Evolutionary conservation across 2,888 invertebrate genomes (phyloP), one percentile per base, ranked within the genome.

Genomic region (Steinernema carpocapsae): DNA sequence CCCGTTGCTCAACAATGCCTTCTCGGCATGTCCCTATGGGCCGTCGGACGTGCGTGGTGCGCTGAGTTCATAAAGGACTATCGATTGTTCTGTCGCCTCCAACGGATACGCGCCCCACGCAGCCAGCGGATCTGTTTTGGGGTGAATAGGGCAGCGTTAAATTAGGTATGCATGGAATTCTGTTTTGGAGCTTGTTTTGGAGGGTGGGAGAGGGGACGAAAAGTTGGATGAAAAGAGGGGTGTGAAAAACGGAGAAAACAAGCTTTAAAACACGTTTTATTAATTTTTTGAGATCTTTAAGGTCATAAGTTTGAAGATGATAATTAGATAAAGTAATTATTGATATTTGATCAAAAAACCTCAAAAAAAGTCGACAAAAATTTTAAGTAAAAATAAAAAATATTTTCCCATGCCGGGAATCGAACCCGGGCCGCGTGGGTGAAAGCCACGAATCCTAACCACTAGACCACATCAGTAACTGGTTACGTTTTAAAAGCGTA

Each of bases 381-480:
- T n/a, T n/a, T n/a, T n/a, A n/a, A n/a, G n/a, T n/a, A n/a, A n/a
- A n/a, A n/a, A n/a, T n/a, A n/a, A n/a, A n/a, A n/a, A n/a, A n/a
- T 37, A 10, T 37, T 37, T 3, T 72, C 72, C 72, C 72, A 72
- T 72, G 72, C 76, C 76, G 76, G 79, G 79, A 76, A 77, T 76
- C 76, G 76, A 77, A 76, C 76, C 76, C 76, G 76, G 76, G 76
- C 76, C 76, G 76, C 71, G 76, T 73, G 76, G 76, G 76, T 76
- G 76, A 76, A 73, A 76, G 77, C 76, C 76, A 80, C 79, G 80
- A 80, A 79, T 80, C 79, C 80, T 80, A 80, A 80, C 79, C 80
- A 79, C 80, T 80, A 80, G 79, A 78, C 80, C 79, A 78, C 78
- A 80, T 79, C n/a, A n/a, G n/a, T n/a, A n/a, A n/a, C n/a, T n/a